Percentiles rank a stretch among this genome's conserved stretches.
phyloP scores from a whole-genome alignment of 2,113 vertebrate species.

The Zapornia atra region DNA sequence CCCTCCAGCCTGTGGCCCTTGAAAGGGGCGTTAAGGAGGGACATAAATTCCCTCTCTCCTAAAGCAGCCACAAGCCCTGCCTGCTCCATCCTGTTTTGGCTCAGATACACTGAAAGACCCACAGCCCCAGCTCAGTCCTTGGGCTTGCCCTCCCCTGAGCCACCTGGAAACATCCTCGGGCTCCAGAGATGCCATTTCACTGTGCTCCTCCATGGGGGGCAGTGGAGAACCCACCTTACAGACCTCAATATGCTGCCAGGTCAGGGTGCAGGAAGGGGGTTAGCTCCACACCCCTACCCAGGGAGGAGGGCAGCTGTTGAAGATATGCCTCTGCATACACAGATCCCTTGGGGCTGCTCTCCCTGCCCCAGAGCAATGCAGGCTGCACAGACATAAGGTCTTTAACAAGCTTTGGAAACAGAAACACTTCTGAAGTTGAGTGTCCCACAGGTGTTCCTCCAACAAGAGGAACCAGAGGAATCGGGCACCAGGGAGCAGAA shows the following conservation, averaged over 20 bases:
- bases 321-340: background rate
- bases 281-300: background rate
- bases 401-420: background rate
- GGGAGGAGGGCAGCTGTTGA: background rate
- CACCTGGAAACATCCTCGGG: background rate
- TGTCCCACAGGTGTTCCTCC: background rate
- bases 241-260: background rate
- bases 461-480: background rate
- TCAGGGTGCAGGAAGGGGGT: background rate
- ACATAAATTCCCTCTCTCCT: background rate
- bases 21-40: background rate
- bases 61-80: background rate
- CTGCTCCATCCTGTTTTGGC: background rate
- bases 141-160: background rate
- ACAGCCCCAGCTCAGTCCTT: background rate
- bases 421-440: background rate
- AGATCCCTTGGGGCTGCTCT: background rate
- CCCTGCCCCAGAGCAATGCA: too few species aligned
- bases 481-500: slow-evolving; percentile 2
- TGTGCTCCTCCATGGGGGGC: background rate
- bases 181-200: background rate
- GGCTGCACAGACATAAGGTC: background rate
- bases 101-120: background rate
- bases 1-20: background rate
- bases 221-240: background rate